Base-by-base conservation (phyloP, 2,888 invertebrate species). In the Hydriomena furcata region DNA sequence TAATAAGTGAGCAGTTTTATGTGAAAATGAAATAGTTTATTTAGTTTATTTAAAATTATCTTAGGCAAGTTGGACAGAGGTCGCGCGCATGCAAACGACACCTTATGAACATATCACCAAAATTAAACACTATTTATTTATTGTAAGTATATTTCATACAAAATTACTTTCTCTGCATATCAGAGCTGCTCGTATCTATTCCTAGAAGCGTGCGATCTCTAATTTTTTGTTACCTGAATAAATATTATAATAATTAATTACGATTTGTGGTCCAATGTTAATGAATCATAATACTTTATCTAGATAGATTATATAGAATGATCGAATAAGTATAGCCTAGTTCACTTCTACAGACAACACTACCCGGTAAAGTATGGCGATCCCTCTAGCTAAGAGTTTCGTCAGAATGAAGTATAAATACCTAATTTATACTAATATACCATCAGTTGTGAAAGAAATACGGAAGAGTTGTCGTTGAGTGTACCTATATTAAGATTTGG, bases 261-360 rank as follows among this genome's bases (percentile, higher is more conserved):
- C 84, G 74, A 89, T 86, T 77, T 84, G 91, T 87, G 91, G 91
- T 91, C 91, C 91, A 91, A 91, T 91, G 84, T 88, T 89, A 81
- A 84, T 80, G 84, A 86, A 87, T 84, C 88, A 86, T 84, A 79
- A 86, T 85, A 85, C 77, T 84, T 79, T 79, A 83, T 80, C 79
- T 87, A 88, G 82, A 84, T 90, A 89, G 86, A 71, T 73, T 71
- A 78, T 78, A 84, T 74, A 68, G 65, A 78, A 76, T 71, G 76
- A 66, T 80, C 73, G 74, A 65, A 63, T 78, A 73, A 80, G 80
- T 66, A 65, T 82, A 84, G 82, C 72, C 70, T 81, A 79, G 79
- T 73, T 74, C 73, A 71, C 66, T 44, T 43, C 52, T 41, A 42
- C 54, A 36, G 27, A 32, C 43, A 35, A 45, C 45, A 12, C 23